Base-by-base conservation (phyloP, 2,113 vertebrate species). In the Gyps fulvus region DNA sequence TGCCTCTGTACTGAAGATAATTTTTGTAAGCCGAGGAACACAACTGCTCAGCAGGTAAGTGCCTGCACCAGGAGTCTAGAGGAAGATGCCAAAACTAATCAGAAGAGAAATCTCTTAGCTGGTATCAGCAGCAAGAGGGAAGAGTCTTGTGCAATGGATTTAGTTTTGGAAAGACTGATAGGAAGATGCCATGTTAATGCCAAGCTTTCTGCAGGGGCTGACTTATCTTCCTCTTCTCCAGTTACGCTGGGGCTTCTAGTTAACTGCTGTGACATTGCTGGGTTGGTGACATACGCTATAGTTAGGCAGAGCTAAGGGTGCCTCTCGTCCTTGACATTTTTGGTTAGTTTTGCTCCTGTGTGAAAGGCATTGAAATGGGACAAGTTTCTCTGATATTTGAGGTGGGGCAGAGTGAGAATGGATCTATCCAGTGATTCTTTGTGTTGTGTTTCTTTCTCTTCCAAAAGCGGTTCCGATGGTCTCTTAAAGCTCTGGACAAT, bases 401-500 rank as follows among this genome's bases (percentile, higher is more conserved):
- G 57, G 32, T 47, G 54, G 52, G 72, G 26, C 80, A 57, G 58
- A 72, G 58, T 1, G 11, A 49, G 52, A 70, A n/a, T 10, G 20
- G 38, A 69, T 67, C 59, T 55, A 3, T 83, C 8, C 61, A 45
- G 14, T 63, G 80, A 45, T 54, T 50, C 12, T 62, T 32, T 69
- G 11, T 13, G 9, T 15, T 54, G 29, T 67, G 59, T 34, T 40
- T 50, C 16, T 22, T 50, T 94, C 66, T 76, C 67, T 96, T 49
- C 67, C 91, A 31, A 59, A 86, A 99, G 99, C 1, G 99, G 99
- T 38, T 99, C 99, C 0, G 99, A 99, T 0, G 99, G 99, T 29
- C 99, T 99, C 27, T 80, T 99, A 52, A 99, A 99, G 91, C 98
- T 99, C 52, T 99, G 99, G 99, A 99, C 99, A 58, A 99, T 99